Percentiles rank a stretch among this genome's conserved stretches.
Evolutionary conservation across 2,888 invertebrate species (phyloP).

Genomic region (Mantis religiosa): DNA sequence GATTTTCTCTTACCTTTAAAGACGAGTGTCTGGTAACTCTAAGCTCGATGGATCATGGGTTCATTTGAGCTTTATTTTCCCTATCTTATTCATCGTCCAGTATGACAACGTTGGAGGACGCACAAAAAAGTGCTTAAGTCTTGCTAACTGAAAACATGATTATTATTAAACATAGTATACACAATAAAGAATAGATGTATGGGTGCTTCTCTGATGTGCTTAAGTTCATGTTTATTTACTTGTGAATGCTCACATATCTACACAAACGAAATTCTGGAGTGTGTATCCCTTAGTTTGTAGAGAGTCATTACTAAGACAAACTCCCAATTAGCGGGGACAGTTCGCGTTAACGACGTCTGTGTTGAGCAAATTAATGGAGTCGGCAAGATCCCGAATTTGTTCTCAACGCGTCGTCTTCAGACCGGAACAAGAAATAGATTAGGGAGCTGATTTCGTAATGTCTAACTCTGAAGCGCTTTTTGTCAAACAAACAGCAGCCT

Average conservation of each 20-base stretch:
- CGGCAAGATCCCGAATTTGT: not conserved
- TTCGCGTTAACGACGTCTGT: not conserved
- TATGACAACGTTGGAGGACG: too few relatives aligned
- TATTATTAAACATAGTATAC: too few relatives aligned
- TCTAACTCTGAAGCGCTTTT: not conserved
- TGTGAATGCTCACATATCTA: not conserved
- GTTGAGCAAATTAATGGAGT: not conserved
- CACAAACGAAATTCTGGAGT: not conserved
- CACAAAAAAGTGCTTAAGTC: too few relatives aligned
- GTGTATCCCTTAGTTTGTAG: not conserved
- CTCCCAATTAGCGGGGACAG: not conserved
- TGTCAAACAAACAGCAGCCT: not conserved
- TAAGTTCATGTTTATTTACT: not conserved
- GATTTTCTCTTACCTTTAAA: too few relatives aligned
- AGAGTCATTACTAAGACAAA: not conserved
- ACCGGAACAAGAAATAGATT: not conserved
- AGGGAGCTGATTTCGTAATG: not conserved
- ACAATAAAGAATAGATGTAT: too few relatives aligned
- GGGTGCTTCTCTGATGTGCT: not conserved
- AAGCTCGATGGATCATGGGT: too few relatives aligned
- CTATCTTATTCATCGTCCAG: too few relatives aligned
- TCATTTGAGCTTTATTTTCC: too few relatives aligned
- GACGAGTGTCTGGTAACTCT: too few relatives aligned
- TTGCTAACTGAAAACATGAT: too few relatives aligned
- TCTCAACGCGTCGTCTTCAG: not conserved